Evolutionary conservation across 2,113 vertebrate genomes (phyloP).

Genomic region (Argyrosomus japonicus): DNA sequence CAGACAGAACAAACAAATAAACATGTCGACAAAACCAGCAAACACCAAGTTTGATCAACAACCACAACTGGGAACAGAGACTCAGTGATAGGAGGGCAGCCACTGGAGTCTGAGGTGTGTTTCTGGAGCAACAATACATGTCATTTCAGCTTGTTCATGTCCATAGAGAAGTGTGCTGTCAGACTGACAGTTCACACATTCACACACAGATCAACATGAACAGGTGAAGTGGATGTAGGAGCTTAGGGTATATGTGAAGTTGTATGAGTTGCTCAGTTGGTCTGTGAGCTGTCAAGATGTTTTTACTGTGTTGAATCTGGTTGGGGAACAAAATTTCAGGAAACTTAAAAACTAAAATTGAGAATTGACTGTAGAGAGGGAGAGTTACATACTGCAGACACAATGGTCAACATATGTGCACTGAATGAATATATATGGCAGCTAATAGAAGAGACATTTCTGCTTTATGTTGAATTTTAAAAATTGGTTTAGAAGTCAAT

Average conservation of each 20-base stretch:
- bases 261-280: constrained; percentile 30
- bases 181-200: constrained; percentile 30
- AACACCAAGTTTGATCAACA: constrained; percentile 60
- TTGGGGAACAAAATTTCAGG: neutral
- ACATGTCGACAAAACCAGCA: constrained; percentile 51
- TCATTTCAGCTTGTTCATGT: constrained; percentile 40
- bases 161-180: constrained; percentile 31
- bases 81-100: constrained; percentile 35
- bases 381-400: neutral
- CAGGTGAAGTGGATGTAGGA: constrained; percentile 22
- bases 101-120: constrained; percentile 39
- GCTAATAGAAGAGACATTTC: neutral
- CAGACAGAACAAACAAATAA: constrained; percentile 46
- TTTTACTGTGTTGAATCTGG: neutral
- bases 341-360: neutral
- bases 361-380: neutral
- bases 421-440: neutral
- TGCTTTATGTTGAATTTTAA: neutral
- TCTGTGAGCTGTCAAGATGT: constrained; percentile 31
- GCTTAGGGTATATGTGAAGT: constrained; percentile 2
- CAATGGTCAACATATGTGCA: neutral
- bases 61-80: constrained; percentile 46
- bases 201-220: constrained; percentile 30
- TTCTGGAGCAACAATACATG: constrained; percentile 47
- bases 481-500: neutral